Percentiles rank a stretch among this genome's conserved stretches.
phyloP scores from a whole-genome alignment of 1,140 invertebrate genomes.

The Plodia interpunctella region DNA sequence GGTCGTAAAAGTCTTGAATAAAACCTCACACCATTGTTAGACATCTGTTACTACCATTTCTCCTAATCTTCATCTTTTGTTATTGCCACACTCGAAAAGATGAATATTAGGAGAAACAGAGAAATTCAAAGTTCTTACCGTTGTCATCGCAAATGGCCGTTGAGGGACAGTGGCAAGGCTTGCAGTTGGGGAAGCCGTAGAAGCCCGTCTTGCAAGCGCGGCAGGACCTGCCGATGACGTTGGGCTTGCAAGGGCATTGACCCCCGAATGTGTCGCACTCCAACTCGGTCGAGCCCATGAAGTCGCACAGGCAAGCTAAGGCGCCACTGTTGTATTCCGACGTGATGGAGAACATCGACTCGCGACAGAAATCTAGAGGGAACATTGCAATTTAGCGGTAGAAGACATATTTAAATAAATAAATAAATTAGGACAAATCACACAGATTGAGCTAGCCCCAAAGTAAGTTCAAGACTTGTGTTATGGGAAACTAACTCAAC shows the following conservation, averaged over 20 bases:
- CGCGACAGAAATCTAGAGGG: conserved; percentile 87
- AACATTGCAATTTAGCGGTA: not conserved
- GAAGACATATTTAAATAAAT: too few species aligned
- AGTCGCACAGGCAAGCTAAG: conserved; percentile 92
- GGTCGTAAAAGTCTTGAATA: too few species aligned
- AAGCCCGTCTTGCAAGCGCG: conserved; percentile 93
- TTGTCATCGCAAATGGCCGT: conserved; percentile 88
- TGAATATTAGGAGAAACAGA: too few species aligned
- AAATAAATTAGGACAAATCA: not conserved
- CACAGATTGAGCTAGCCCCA: too few species aligned
- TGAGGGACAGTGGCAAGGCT: conserved; percentile 90
- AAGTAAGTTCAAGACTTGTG: too few species aligned
- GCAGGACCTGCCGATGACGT: conserved; percentile 94
- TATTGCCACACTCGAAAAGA: too few species aligned
- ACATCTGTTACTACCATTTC: too few species aligned
- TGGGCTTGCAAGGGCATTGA: conserved; percentile 94
- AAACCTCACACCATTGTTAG: conserved; percentile 11
- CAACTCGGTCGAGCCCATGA: conserved; percentile 92
- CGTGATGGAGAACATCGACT: conserved; percentile 95
- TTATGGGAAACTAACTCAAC: too few species aligned
- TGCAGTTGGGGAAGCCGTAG: conserved; percentile 97
- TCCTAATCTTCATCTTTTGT: too few species aligned
- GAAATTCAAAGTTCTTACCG: too few species aligned
- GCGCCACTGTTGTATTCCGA: conserved; percentile 96
- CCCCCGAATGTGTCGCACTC: conserved; percentile 95